Evolutionary conservation across 2,797 vertebrate genomes (phyloP).

Genomic region (Dromococcyx pavoninus): DNA sequence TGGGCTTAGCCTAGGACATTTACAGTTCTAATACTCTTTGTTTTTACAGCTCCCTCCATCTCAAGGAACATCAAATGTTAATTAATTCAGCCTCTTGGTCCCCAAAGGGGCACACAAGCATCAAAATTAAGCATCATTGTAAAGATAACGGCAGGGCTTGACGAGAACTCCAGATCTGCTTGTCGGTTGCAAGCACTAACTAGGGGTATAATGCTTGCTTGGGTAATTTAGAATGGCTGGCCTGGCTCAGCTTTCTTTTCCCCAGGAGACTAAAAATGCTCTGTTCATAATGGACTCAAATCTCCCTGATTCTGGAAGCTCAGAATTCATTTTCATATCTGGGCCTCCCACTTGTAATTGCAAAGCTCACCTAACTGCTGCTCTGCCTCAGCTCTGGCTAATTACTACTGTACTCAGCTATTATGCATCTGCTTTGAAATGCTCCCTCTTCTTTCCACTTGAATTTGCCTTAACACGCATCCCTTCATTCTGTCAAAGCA

Average conservation of each 20-base stretch:
- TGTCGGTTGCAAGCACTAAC: not conserved
- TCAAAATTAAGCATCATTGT: conserved; percentile 3
- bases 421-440: conserved; percentile 49
- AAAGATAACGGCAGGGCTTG: not conserved
- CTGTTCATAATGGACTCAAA: conserved; percentile 54
- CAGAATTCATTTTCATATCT: conserved; percentile 64
- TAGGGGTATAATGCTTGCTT: not conserved
- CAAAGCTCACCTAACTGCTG: conserved; percentile 34
- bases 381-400: conserved; percentile 44
- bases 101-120: not conserved
- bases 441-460: conserved; percentile 27
- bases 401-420: conserved; percentile 54
- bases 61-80: conserved; percentile 32
- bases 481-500: not conserved
- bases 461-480: conserved; percentile 34
- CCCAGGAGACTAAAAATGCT: conserved; percentile 11
- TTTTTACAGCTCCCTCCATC: conserved; percentile 25
- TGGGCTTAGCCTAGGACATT: not conserved
- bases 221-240: conserved; percentile 35
- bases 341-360: conserved; percentile 65
- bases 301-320: conserved; percentile 49
- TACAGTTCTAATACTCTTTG: not conserved
- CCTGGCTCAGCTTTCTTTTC: conserved; percentile 35
- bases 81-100: conserved; percentile 19
- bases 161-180: conserved; percentile 14